These are phyloP conservation scores for Trissolcus basalis DNA, from an alignment of 1,140 invertebrate genomes.

Conservation along the genomic window DNA sequence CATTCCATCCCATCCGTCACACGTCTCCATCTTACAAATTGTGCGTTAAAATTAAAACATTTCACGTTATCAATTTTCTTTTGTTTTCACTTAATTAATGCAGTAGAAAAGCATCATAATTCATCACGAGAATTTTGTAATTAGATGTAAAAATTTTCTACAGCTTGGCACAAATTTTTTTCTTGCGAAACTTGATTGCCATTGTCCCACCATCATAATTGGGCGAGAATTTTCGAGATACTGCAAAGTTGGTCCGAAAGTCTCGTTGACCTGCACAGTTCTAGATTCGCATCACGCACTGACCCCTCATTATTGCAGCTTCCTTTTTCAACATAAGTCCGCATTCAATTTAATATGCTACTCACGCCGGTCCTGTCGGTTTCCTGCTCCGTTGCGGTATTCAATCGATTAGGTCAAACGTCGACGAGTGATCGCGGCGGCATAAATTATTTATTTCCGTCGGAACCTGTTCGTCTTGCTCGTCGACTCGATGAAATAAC, in stretches of 20 bases:
- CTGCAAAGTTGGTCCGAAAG: background rate
- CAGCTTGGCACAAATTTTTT: no score
- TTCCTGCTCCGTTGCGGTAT: slow-evolving; percentile 62
- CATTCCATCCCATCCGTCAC: no score
- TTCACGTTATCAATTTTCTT: no score
- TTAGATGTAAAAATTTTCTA: no score
- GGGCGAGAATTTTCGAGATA: background rate
- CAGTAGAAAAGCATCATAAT: no score
- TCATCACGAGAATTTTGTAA: no score
- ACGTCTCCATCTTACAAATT: no score
- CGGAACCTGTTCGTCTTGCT: background rate
- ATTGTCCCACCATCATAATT: background rate
- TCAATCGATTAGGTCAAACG: slow-evolving; percentile 57
- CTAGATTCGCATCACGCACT: slow-evolving; percentile 58
- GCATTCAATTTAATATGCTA: slow-evolving; percentile 59
- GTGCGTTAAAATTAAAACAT: no score
- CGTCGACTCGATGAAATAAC: background rate
- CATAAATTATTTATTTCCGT: slow-evolving; percentile 30
- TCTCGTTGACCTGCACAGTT: background rate
- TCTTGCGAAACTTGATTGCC: no score
- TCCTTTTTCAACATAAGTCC: slow-evolving; percentile 47
- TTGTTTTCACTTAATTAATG: no score
- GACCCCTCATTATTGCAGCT: slow-evolving; percentile 58
- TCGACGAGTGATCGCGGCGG: slow-evolving; percentile 8
- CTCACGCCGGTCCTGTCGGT: slow-evolving; percentile 49